Percentiles rank a stretch among this genome's conserved stretches.
These are phyloP conservation scores for Merodon equestris DNA, from an alignment of 2,888 invertebrate genomes.

Conservation along the genomic window DNA sequence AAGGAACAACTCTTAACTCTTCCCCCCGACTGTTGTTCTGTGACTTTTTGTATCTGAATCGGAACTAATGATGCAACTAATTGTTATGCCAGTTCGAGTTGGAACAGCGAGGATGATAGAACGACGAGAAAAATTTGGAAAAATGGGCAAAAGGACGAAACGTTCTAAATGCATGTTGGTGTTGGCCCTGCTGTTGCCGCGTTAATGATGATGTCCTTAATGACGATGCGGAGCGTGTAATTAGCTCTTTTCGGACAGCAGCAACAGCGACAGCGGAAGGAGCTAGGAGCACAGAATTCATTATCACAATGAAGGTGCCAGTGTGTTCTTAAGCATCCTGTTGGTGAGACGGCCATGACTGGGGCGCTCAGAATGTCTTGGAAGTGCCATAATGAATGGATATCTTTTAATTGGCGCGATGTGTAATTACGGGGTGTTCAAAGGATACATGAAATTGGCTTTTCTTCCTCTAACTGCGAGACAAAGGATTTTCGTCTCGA, in stretches of 20 bases:
- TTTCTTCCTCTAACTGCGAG: background rate
- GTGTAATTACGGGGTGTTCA: constrained; percentile 46
- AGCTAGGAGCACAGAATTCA: constrained; percentile 40
- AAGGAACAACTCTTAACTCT: constrained; percentile 37
- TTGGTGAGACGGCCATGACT: constrained; percentile 9
- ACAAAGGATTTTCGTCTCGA: constrained; percentile 1
- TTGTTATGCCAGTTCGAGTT: constrained; percentile 64
- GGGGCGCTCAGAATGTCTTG: constrained; percentile 40
- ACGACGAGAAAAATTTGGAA: background rate
- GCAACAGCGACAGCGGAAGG: constrained; percentile 8
- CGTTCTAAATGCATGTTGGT: constrained; percentile 56
- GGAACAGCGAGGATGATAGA: constrained; percentile 18
- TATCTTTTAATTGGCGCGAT: constrained; percentile 61
- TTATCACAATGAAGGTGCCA: constrained; percentile 49
- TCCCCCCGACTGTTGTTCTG: constrained; percentile 29
- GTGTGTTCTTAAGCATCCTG: background rate
- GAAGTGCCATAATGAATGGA: constrained; percentile 64
- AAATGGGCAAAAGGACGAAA: constrained; percentile 8
- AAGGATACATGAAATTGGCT: constrained; percentile 43
- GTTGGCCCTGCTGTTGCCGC: constrained; percentile 52
- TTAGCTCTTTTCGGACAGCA: constrained; percentile 65
- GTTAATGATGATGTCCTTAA: constrained; percentile 59
- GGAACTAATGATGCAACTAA: constrained; percentile 69
- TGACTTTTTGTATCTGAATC: constrained; percentile 64
- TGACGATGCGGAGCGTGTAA: constrained; percentile 63